A percentile compares a stretch with the other conserved stretches of the same genome.
Evolutionary conservation across 2,113 vertebrate genomes (phyloP).

Genomic region (cat (Felis catus)): DNA sequence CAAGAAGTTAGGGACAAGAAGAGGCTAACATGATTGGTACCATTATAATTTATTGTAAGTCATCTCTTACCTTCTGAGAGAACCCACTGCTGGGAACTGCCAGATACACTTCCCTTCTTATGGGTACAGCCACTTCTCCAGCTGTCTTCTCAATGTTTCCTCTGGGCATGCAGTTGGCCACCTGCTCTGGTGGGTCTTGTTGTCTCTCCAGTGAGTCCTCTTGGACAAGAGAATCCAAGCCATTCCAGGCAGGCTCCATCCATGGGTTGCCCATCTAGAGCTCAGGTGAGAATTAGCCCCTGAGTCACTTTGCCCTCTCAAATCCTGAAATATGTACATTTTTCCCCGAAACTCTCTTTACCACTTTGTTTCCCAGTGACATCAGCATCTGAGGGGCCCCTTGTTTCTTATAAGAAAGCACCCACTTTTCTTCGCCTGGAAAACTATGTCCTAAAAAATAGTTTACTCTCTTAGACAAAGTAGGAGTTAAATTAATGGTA

Average conservation of each 20-base stretch:
- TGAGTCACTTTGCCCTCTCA: neutral
- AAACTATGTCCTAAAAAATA: constrained; percentile 20
- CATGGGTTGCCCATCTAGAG: neutral
- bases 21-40: neutral
- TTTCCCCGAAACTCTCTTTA: neutral
- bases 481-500: neutral
- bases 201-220: neutral
- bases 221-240: constrained; percentile 12
- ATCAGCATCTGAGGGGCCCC: neutral
- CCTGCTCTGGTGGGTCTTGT: neutral
- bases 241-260: neutral
- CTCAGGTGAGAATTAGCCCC: constrained; percentile 14
- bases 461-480: neutral
- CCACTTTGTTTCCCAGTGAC: neutral
- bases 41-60: constrained; percentile 35
- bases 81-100: constrained; percentile 7
- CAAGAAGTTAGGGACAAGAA: constrained; percentile 15
- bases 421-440: neutral
- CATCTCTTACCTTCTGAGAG: neutral
- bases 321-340: neutral
- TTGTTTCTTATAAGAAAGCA: neutral
- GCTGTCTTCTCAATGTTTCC: neutral
- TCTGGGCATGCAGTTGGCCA: neutral
- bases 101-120: neutral
- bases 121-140: neutral